Evolutionary conservation across 2,113 vertebrate genomes (phyloP).

Genomic region (Thunnus thynnus): DNA sequence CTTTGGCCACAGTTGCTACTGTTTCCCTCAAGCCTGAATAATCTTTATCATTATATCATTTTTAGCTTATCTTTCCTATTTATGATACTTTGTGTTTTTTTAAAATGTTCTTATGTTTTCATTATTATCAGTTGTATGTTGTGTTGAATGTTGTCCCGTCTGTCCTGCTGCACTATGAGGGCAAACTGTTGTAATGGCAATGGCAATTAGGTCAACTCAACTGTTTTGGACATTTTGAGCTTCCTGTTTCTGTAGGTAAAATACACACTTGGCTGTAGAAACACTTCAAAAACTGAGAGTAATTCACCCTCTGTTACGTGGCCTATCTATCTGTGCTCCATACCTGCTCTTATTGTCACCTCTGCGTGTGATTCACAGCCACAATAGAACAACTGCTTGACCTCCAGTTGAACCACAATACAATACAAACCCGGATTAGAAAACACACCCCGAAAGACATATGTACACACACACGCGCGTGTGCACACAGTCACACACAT

Average conservation of each 20-base stretch:
- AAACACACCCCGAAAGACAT: slow-evolving; percentile 57
- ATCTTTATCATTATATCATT: not conserved
- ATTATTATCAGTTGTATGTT: too few relatives aligned
- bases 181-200: too few relatives aligned
- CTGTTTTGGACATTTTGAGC: not conserved
- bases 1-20: slow-evolving; percentile 14
- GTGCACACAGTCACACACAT: slow-evolving; percentile 35
- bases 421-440: slow-evolving; percentile 72
- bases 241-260: slow-evolving; percentile 18
- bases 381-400: slow-evolving; percentile 68
- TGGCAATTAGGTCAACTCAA: too few relatives aligned
- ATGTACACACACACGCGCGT: slow-evolving; percentile 11
- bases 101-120: too few relatives aligned
- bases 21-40: slow-evolving; percentile 1
- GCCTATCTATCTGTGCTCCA: slow-evolving; percentile 41
- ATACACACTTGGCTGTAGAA: not conserved
- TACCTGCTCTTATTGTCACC: slow-evolving; percentile 37
- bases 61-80: too few relatives aligned
- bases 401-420: slow-evolving; percentile 71
- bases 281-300: not conserved
- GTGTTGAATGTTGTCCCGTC: too few relatives aligned
- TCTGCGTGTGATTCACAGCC: slow-evolving; percentile 36
- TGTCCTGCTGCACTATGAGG: too few relatives aligned
- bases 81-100: too few relatives aligned
- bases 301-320: not conserved